Conservation (phyloP, 2,797 vertebrate species). For the Pseudochromis fuscus region DNA sequence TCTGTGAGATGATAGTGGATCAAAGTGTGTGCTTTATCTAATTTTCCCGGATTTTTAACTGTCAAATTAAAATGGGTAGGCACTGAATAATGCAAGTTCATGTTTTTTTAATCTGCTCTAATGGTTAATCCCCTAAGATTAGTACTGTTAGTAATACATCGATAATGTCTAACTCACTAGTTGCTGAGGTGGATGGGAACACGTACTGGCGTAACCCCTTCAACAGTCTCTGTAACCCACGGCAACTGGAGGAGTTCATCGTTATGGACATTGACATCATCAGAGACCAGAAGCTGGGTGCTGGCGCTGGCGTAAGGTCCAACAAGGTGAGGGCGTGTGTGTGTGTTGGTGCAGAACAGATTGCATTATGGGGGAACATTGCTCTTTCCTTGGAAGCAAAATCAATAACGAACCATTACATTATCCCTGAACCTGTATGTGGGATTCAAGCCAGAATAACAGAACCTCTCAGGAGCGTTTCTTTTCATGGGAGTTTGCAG, state of each 20-base stretch:
- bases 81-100: not conserved
- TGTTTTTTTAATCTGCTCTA: not conserved
- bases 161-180: constrained; percentile 72
- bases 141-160: not conserved
- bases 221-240: constrained; percentile 91
- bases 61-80: not conserved
- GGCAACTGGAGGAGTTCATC: constrained; percentile 95
- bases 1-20: not conserved
- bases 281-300: constrained; percentile 86
- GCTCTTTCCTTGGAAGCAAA: constrained; percentile 58
- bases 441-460: constrained; percentile 41
- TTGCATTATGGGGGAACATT: constrained; percentile 63
- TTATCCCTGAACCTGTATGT: constrained; percentile 54
- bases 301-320: constrained; percentile 92
- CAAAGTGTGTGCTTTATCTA: not conserved
- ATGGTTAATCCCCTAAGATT: not conserved
- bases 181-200: constrained; percentile 93
- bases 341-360: constrained; percentile 51
- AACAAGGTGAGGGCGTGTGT: constrained; percentile 86
- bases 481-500: constrained; percentile 21
- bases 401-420: constrained; percentile 72
- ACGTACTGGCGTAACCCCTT: constrained; percentile 97
- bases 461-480: constrained; percentile 38
- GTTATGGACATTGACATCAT: constrained; percentile 92
- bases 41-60: not conserved